Evolutionary conservation across 2,113 vertebrate genomes (phyloP).

Genomic region (Lophius piscatorius): DNA sequence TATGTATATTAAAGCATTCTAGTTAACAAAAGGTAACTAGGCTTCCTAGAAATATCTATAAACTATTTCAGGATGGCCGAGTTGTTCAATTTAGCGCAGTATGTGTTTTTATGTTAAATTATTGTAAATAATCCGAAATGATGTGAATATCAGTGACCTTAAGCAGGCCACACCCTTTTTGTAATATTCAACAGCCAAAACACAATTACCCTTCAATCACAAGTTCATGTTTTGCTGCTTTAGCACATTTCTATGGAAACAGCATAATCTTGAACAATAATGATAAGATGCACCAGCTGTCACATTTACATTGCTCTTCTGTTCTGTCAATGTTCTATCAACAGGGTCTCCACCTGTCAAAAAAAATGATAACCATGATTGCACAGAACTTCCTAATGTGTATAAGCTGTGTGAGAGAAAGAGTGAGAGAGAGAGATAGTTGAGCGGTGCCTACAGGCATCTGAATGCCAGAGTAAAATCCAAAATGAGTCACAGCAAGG

Average conservation of each 20-base stretch:
- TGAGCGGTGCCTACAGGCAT: slow-evolving; percentile 61
- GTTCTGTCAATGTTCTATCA: slow-evolving; percentile 45
- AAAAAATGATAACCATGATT: slow-evolving; percentile 56
- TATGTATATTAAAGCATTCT: slow-evolving; percentile 26
- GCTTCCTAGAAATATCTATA: slow-evolving; percentile 24
- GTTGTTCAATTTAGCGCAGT: no score
- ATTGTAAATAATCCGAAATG: not conserved
- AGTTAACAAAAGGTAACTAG: slow-evolving; percentile 29
- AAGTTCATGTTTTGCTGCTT: slow-evolving; percentile 24
- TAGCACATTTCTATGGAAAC: slow-evolving; percentile 23
- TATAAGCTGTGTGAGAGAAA: slow-evolving; percentile 33
- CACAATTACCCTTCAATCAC: slow-evolving; percentile 1
- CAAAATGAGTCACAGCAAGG: slow-evolving; percentile 78
- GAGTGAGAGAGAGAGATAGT: slow-evolving; percentile 39
- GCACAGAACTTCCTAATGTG: slow-evolving; percentile 54
- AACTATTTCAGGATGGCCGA: slow-evolving; percentile 6
- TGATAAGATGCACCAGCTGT: slow-evolving; percentile 16
- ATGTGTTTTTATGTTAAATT: no score
- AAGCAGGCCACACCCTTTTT: not conserved
- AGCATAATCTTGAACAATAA: slow-evolving; percentile 23
- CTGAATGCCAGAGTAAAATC: slow-evolving; percentile 64
- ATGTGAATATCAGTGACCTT: not conserved
- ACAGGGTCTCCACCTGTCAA: slow-evolving; percentile 64
- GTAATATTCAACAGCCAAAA: not conserved
- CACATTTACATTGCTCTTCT: slow-evolving; percentile 20